These are phyloP conservation scores for Pao palembangensis DNA, from an alignment of 2,113 vertebrate genomes.

Conservation along the genomic window DNA sequence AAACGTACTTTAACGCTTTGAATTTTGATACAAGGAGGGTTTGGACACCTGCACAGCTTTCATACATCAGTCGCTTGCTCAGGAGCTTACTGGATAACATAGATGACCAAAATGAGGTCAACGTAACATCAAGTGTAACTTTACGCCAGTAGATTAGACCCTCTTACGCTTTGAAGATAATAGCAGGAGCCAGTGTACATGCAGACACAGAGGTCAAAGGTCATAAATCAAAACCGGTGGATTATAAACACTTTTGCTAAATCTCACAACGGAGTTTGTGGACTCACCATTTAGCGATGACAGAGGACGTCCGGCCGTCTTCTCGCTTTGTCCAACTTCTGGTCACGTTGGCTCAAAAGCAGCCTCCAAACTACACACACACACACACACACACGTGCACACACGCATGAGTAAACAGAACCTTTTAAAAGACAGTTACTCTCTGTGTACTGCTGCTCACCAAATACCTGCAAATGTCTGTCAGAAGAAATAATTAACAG, in stretches of 20 bases:
- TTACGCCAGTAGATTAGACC: neutral
- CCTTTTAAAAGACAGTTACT: conserved; percentile 31
- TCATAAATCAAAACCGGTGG: neutral
- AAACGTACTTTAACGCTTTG: too few species aligned
- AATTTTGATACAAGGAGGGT: too few species aligned
- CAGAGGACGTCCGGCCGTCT: conserved; percentile 30
- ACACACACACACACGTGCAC: conserved; percentile 4
- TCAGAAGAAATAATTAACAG: neutral
- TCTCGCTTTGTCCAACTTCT: conserved; percentile 46
- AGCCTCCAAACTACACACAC: conserved; percentile 35
- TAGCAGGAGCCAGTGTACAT: neutral
- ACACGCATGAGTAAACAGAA: conserved; percentile 38
- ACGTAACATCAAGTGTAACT: too few species aligned
- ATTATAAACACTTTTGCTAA: neutral
- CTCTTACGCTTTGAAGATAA: neutral
- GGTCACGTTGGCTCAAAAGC: conserved; percentile 51
- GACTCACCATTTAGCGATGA: conserved; percentile 36
- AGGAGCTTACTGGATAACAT: too few species aligned
- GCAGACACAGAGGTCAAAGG: neutral
- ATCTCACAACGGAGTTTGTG: conserved; percentile 4
- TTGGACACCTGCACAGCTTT: too few species aligned
- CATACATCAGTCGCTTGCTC: too few species aligned
- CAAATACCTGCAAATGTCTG: conserved; percentile 3
- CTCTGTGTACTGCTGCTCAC: conserved; percentile 17
- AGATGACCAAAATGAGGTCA: too few species aligned